phyloP scores from a whole-genome alignment of 2,113 vertebrate genomes.

The Myotis davidii region DNA sequence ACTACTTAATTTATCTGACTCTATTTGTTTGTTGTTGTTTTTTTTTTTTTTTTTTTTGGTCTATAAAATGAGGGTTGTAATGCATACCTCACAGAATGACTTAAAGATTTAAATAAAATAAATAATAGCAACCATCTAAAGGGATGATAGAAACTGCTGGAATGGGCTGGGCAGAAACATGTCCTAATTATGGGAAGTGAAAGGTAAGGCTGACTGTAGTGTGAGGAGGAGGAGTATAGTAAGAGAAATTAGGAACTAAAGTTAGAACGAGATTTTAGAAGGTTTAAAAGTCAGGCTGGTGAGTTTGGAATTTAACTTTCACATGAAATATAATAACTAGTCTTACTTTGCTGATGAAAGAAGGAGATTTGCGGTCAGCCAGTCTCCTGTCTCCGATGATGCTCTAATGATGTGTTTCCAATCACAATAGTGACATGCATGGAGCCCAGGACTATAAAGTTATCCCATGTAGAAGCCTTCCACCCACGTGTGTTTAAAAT shows the following conservation, averaged over 20 bases:
- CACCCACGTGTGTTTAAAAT: neutral
- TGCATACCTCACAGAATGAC: neutral
- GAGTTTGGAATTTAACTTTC: constrained; percentile 2
- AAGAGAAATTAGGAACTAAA: neutral
- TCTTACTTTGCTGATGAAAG: neutral
- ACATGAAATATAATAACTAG: neutral
- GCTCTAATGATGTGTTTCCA: neutral
- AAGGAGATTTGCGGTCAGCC: neutral
- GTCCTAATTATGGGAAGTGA: neutral
- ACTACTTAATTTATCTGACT: constrained; percentile 12
- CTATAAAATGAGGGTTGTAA: neutral
- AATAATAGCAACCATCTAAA: neutral
- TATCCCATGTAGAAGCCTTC: neutral
- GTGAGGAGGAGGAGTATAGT: neutral
- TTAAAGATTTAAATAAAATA: neutral
- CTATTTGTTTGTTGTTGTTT: neutral
- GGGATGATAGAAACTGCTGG: neutral
- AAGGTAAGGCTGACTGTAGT: neutral
- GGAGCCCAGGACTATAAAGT: neutral
- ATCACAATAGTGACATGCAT: neutral
- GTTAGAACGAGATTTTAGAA: neutral
- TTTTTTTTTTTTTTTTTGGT: neutral
- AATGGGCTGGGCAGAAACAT: neutral
- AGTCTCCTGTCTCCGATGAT: neutral
- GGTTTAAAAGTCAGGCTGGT: neutral